phyloP scores from a whole-genome alignment of 2,797 vertebrate genomes.

The Protonibea diacanthus region DNA sequence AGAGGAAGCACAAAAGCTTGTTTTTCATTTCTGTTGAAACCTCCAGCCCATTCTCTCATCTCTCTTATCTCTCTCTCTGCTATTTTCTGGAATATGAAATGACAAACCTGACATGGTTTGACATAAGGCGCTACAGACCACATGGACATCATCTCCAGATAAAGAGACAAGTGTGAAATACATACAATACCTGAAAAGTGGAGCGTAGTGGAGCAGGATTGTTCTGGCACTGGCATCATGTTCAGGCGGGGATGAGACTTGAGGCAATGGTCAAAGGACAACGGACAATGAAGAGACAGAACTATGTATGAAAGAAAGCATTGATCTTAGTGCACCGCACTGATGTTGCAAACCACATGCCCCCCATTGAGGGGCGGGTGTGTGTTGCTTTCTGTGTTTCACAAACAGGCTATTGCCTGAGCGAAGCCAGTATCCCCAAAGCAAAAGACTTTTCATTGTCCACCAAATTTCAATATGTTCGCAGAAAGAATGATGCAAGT shows the following conservation, averaged over 20 bases:
- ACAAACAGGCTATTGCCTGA: constrained; percentile 38
- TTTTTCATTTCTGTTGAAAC: neutral
- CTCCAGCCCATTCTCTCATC: neutral
- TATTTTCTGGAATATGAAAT: constrained; percentile 12
- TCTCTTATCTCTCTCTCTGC: neutral
- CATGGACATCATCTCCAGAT: constrained; percentile 7
- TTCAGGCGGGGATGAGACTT: constrained; percentile 53
- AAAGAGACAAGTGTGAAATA: constrained; percentile 5
- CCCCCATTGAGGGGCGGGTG: constrained; percentile 42
- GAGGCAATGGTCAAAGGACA: constrained; percentile 50
- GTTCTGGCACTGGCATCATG: constrained; percentile 40
- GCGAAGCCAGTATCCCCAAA: constrained; percentile 6
- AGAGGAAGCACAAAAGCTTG: neutral
- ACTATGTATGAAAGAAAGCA: constrained; percentile 70
- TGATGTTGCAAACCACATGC: constrained; percentile 57
- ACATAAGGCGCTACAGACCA: neutral
- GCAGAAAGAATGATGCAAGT: neutral
- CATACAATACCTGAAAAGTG: constrained; percentile 12
- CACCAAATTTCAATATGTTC: neutral
- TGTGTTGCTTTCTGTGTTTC: constrained; percentile 29
- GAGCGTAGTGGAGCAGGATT: constrained; percentile 13
- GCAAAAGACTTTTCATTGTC: neutral
- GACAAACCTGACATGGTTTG: neutral
- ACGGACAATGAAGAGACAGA: constrained; percentile 66
- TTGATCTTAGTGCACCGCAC: constrained; percentile 61